Base-by-base conservation (phyloP, 2,888 invertebrate species). In the Dasysyrphus tricinctus region DNA sequence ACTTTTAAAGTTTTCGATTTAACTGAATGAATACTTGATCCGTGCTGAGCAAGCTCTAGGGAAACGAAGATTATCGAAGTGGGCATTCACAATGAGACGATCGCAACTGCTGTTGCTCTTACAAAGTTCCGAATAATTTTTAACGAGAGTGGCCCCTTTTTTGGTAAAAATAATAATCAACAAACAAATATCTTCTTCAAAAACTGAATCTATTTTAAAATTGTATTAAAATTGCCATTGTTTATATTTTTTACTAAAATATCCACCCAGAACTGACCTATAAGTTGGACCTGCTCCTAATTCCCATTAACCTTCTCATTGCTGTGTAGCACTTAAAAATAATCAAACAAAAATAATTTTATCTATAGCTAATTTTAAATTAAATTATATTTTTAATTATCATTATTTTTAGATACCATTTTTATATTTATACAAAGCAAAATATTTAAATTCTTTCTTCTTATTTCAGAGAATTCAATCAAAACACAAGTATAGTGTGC, bases 401-500 rank as follows among this genome's bases (percentile, higher is more conserved):
- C 14, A 70, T 63, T 69, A 69, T 76, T 79, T 65, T 67, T 54
- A 76, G 32, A 63, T 37, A 24, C 24, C 14, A 54, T 54, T 78
- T 70, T 42, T 61, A 49, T 32, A 65, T 65, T 47, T 34, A 49
- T 54, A 49, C 24, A n/a, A 49, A 56, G 8, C 32, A 65, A 29
- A 51, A 39, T 19, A 57, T 57, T 57, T 57, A 24, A 74, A 44
- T 49, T 51, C 29, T 49, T 42, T 65, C 24, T 29, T 39, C 65
- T 44, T 37, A 37, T 44, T 63, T 56, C 32, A 59, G 14, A 47
- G 29, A 54, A 59, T 79, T 78, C 63, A 82, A 86, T 82, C 86
- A 86, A 86, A 86, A 82, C 81, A 86, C 74, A 79, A 79, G 65
- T 65, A n/a, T n/a, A 37, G 37, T 67, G 37, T 67, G 14, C 67